These are phyloP conservation scores for Synchiropus splendidus DNA, from an alignment of 2,113 vertebrate species.

Conservation along the genomic window DNA sequence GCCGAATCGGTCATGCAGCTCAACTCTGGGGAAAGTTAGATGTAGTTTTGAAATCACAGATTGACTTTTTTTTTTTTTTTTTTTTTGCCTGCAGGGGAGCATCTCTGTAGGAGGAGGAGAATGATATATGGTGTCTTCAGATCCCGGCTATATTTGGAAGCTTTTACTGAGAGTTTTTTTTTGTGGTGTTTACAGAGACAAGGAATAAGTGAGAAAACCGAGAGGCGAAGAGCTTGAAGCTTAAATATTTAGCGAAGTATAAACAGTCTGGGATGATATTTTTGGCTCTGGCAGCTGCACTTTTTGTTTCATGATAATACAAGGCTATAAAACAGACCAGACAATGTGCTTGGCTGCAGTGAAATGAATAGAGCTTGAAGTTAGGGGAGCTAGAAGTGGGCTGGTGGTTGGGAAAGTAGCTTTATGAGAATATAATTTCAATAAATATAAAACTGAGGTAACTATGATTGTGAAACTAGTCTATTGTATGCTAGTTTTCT, in stretches of 20 bases:
- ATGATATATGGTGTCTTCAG: background rate
- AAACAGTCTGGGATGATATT: background rate
- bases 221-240: background rate
- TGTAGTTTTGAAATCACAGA: background rate
- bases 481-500: too few species aligned
- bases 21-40: background rate
- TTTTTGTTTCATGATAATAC: too few species aligned
- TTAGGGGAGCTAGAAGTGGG: too few species aligned
- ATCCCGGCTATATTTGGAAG: background rate
- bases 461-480: too few species aligned
- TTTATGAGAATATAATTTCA: too few species aligned
- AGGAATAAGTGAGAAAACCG: background rate
- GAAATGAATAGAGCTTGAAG: too few species aligned
- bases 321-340: too few species aligned
- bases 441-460: too few species aligned
- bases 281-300: background rate
- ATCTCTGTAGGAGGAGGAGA: background rate
- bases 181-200: background rate
- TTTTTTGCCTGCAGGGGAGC: background rate
- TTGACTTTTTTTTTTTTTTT: background rate
- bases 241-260: background rate
- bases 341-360: too few species aligned
- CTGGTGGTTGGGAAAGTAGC: too few species aligned
- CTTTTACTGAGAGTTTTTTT: slow-evolving; percentile 1
- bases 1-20: background rate